Evolutionary conservation across 2,797 vertebrate species (phyloP), one percentile per base, ranked within the genome.

Genomic region (Podargus strigoides): DNA sequence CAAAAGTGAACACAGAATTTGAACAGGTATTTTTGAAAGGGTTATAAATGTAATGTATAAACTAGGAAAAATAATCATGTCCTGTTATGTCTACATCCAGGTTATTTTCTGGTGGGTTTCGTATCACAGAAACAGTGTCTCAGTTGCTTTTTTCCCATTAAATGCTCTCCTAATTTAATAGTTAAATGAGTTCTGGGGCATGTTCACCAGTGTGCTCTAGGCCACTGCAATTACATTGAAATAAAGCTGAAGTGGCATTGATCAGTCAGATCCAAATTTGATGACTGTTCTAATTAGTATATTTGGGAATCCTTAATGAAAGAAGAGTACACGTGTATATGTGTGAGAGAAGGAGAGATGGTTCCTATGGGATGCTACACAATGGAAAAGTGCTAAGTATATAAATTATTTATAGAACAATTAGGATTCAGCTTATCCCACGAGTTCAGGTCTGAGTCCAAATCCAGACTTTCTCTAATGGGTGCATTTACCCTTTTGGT

Each of bases 391-490:
- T 70, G 84, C 78, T 72, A 90, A 53, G 10, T 56, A 19, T 58
- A 83, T 93, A 74, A 95, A 92, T 95, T 77, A 94, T 97, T 94
- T 87, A 94, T 79, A 47, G 27, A 85, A 42, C 53, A 87, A 92
- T 94, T 90, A 92, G 84, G 68, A 87, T 95, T 70, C 67, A 67
- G 52, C 46, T 87, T 81, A 73, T 83, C 68, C 88, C 68, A 74
- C 41, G 27, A 50, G 60, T 85, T 81, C 42, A 59, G 55, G 47
- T 69, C 62, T 17, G 41, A 80, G 47, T 84, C 44, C 47, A 49
- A 59, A 89, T 26, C 37, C 52, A 60, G 1, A 64, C 4, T 63
- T 59, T 50, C 53, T 60, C 27, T 82, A 83, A 76, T 85, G 86
- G 49, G 37, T 67, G 63, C n/a, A 32, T 85, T 93, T 62, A 70